Base-by-base conservation (phyloP, 2,113 vertebrate genomes). In the Pseudorhombus dupliciocellatus region DNA sequence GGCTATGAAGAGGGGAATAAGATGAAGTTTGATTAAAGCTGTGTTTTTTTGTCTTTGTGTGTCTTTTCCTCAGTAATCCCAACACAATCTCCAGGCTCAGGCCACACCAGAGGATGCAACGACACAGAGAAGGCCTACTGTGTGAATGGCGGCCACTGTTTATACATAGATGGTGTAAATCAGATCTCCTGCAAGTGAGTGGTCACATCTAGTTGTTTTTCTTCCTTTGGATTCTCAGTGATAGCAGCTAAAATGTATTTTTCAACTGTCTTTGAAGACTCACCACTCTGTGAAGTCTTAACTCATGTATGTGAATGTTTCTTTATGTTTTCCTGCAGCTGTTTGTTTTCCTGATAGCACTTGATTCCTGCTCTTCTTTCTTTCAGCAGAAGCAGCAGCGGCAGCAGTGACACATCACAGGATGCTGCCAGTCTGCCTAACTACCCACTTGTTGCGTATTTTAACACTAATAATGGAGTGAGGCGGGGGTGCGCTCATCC, bases 141-240 rank as follows among this genome's bases (percentile, higher is more conserved):
- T 87, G 97, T 98, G 91, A 99, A 99, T 78, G 96, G 97, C 78
- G 97, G 97, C 7, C 93, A 97, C 86, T 99, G 97, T 95, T 98
- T 96, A 94, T 98, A 97, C 95, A 96, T 97, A 80, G 94, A 96
- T 68, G 97, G 96, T 91, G 97, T 99, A 93, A 97, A 99, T 91
- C 94, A 96, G 90, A 94, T 98, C 75, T 96, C 97, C 84, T 99
- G 97, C 97, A 98, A 96, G 97, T 99, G 94, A 98, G 97, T 96
- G 87, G 80, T 85, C 89, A 62, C n/a, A 3, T 42, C 61, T 34
- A 37, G 10, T 37, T 51, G 2, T 21, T 10, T 22, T 15, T 53
- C n/a, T n/a, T 14, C 15, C 3, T 15, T 25, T 12, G 1, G 46
- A 50, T 50, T 53, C 14, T 34, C 7, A n/a, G 44, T 0, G 0